Evolutionary conservation across 2,113 vertebrate species (phyloP).

Genomic region (Phoenicopterus ruber): DNA sequence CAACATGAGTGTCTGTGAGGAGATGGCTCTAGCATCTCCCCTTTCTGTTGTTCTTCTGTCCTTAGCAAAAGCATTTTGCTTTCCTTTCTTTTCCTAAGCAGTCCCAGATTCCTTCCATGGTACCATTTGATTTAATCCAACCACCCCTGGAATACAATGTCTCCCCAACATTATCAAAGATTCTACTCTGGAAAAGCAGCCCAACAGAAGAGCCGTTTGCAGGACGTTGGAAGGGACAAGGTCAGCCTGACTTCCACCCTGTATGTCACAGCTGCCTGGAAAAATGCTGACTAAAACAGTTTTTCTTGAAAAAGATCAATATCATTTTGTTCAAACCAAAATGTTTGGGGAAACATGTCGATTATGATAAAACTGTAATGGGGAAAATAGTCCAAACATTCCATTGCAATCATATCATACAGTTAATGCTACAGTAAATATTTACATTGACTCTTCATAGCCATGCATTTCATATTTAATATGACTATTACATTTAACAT

Average conservation of each 20-base stretch:
- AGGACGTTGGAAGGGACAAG: background rate
- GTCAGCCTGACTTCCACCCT: background rate
- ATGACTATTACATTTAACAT: background rate
- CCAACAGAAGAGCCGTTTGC: background rate
- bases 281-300: background rate
- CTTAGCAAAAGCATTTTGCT: background rate
- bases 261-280: background rate
- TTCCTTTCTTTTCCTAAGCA: background rate
- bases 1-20: fast-evolving
- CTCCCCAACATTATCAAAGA: background rate
- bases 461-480: background rate
- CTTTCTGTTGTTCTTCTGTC: background rate
- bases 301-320: background rate
- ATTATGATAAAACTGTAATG: constrained; percentile 27
- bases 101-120: background rate
- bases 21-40: background rate
- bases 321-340: background rate
- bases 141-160: fast-evolving
- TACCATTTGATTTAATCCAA: background rate
- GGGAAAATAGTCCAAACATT: constrained; percentile 1
- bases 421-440: constrained; percentile 33
- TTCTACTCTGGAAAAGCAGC: background rate
- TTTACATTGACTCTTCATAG: constrained; percentile 9
- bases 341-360: constrained; percentile 11
- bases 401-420: background rate